Base-by-base conservation (phyloP, 2,888 invertebrate species). In the Hirudinaria manillensis region DNA sequence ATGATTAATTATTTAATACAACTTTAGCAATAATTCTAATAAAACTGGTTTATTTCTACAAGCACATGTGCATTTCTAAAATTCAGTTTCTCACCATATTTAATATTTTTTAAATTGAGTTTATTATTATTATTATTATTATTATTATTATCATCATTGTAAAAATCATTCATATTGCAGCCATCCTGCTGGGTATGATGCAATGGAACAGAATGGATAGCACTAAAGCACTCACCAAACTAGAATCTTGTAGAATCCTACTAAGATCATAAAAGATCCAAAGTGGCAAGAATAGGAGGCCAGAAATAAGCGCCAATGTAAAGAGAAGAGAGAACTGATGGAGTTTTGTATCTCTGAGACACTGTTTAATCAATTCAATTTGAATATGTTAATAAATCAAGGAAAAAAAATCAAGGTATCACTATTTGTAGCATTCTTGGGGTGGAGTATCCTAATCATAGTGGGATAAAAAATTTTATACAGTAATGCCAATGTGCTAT, bases 281-380 rank as follows among this genome's bases (percentile, higher is more conserved):
- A 80, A 93, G 87, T 61, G 95, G 95, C 78, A 91, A 84, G 83
- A 94, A 93, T 88, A 93, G 89, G 80, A 90, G 86, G 75, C 93
- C 87, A 70, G 94, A 91, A 76, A 93, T 86, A 81, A 91, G 89
- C 65, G 93, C 92, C 74, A 95, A 88, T 78, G 92, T 87, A 80
- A 91, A 89, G 61, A 97, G 87, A 80, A 97, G 88, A 66, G 93
- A 89, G 81, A 97, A 88, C 85, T 94, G 96, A 87, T 96, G 96
- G 81, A 93, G 89, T 75, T 91, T 91, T 0, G 93, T 93, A 81
- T 94, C 94, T 82, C 90, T 90, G 79, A 93, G 87, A 75, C 92
- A 90, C 91, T 91, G 82, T 38, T 84, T n/a, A n/a, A n/a, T 34
- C 24, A 82, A 45, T 45, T 10, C 3, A 45, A 45, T 45, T 10